Conservation (phyloP, 1,140 invertebrate genomes). For the Physella acuta region DNA sequence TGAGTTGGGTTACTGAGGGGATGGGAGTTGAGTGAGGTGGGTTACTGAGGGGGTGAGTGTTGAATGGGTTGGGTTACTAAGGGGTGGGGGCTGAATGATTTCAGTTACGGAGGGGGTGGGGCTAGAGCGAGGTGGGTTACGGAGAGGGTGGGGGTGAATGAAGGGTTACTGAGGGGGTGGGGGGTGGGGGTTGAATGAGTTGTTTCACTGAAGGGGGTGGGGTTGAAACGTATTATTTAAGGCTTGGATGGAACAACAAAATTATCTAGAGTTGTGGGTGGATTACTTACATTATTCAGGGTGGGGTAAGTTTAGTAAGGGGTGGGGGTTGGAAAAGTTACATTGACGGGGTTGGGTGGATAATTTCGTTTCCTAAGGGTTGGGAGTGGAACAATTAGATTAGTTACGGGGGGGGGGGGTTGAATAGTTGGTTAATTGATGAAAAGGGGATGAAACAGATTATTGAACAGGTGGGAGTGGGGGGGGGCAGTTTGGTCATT, state of each 20-base stretch:
- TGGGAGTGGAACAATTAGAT: neutral
- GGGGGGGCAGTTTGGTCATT: neutral
- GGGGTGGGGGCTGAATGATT: neutral
- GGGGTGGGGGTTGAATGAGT: neutral
- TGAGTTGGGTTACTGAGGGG: neutral
- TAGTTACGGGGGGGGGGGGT: neutral
- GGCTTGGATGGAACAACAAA: neutral
- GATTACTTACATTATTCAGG: neutral
- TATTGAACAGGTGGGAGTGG: neutral
- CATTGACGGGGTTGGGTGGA: neutral
- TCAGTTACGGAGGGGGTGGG: neutral
- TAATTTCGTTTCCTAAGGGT: neutral
- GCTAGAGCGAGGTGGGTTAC: neutral
- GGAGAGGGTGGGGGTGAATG: neutral
- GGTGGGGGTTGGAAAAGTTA: neutral
- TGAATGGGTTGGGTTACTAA: neutral
- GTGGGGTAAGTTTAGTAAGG: neutral
- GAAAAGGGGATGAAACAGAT: neutral
- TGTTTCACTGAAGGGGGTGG: neutral
- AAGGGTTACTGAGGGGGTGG: neutral
- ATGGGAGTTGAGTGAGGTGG: neutral
- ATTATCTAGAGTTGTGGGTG: neutral
- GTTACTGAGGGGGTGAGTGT: neutral
- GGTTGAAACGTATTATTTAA: neutral
- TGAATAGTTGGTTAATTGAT: neutral